Conservation (phyloP, 2,888 invertebrate genomes). For the Hydrotaea cyrtoneurina region DNA sequence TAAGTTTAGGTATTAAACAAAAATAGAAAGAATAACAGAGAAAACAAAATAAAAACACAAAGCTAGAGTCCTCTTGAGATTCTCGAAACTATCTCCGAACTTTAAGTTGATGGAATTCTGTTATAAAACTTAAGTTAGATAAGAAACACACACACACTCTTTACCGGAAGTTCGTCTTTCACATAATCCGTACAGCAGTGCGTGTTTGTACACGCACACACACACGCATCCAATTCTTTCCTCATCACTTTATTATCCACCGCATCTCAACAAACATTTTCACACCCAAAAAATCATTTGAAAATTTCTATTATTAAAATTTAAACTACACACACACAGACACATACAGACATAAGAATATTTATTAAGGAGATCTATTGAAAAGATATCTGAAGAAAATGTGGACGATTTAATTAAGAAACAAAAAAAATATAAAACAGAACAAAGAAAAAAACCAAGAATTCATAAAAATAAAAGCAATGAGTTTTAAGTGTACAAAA, state of each 20-base stretch:
- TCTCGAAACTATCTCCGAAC: not conserved
- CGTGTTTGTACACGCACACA: not conserved
- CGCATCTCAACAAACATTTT: too few relatives aligned
- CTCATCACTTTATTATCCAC: not conserved
- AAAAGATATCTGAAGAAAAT: not conserved
- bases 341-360: constrained; percentile 5
- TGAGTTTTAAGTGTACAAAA: constrained; percentile 61
- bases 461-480: constrained; percentile 20
- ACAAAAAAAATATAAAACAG: constrained; percentile 9
- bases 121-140: not conserved
- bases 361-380: constrained; percentile 3
- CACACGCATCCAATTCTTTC: too few relatives aligned
- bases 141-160: not conserved
- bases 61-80: not conserved
- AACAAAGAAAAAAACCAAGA: not conserved
- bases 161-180: not conserved
- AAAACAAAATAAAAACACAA: not conserved
- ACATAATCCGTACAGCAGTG: not conserved
- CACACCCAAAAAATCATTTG: not conserved
- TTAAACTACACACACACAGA: constrained; percentile 2
- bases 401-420: constrained; percentile 46
- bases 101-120: constrained; percentile 6
- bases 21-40: too few relatives aligned
- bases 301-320: not conserved
- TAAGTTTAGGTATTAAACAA: not conserved